These are phyloP conservation scores for Meliscaeva auricollis DNA, from an alignment of 2,888 invertebrate genomes.

Conservation along the genomic window DNA sequence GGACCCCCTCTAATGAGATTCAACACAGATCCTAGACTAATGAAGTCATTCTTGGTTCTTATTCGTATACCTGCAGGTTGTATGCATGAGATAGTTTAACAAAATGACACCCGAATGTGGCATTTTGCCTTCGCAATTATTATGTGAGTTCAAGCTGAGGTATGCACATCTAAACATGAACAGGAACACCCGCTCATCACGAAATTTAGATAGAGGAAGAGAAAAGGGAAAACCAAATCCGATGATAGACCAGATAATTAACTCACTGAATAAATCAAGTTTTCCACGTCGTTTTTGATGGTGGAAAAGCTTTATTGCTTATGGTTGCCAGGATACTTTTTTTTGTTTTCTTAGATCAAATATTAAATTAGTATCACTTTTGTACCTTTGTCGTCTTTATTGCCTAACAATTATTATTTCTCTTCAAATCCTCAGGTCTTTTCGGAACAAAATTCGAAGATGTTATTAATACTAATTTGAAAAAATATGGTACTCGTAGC, in stretches of 20 bases:
- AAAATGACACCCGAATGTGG: slow-evolving; percentile 65
- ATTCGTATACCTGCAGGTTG: neutral
- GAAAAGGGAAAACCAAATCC: slow-evolving; percentile 41
- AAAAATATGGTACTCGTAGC: no score
- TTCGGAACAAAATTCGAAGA: no score
- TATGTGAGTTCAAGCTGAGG: slow-evolving; percentile 49
- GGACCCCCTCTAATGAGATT: slow-evolving; percentile 61
- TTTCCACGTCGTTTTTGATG: slow-evolving; percentile 19
- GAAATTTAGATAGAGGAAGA: neutral
- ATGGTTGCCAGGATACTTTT: slow-evolving; percentile 14
- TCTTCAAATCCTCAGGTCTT: no score
- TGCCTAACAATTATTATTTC: no score
- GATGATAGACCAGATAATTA: slow-evolving; percentile 69
- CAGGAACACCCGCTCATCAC: neutral
- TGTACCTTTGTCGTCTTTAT: no score
- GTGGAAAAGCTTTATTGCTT: neutral
- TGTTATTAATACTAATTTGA: no score
- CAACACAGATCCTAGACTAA: slow-evolving; percentile 61
- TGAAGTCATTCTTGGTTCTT: slow-evolving; percentile 61
- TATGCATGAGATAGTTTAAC: slow-evolving; percentile 54
- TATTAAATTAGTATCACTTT: no score
- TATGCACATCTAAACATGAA: slow-evolving; percentile 14
- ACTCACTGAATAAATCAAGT: slow-evolving; percentile 62
- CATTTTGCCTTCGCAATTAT: slow-evolving; percentile 58
- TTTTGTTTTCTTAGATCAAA: neutral